Base-by-base conservation (phyloP, 2,888 invertebrate species). In the Lacanobia wlatinum region DNA sequence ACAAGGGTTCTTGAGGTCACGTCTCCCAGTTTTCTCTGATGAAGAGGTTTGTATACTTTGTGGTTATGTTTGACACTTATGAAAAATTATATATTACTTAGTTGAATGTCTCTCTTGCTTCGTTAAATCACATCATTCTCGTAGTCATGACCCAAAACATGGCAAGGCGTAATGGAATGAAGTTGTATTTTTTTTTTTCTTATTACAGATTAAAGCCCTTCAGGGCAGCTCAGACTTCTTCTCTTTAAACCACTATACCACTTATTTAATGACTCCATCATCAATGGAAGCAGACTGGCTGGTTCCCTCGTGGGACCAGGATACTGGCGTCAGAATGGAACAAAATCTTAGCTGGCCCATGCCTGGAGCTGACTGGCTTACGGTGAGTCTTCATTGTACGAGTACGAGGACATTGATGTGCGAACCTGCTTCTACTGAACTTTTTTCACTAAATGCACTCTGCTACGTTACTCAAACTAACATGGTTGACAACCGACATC, bases 231-330 rank as follows among this genome's bases (percentile, higher is more conserved):
- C 96, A 2, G 97, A 97, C 84, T 97, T 97, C 88, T 95, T 97
- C 61, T 97, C 97, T 0, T 85, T 97, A 28, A 97, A 97, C 84
- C 96, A 97, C 83, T 97, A 97, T 86, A 96, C 97, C 0, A 92
- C 95, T 0, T 92, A 85, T 69, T 64, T 94, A 38, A 93, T 93
- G 87, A 95, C 95, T 0, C 93, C 94, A 18, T 93, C 93, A 1
- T 67, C 82, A 8, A 89, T 89, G 87, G 93, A 94, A 40, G 76
- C 87, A 1, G 81, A 56, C 0, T 94, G 93, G 94, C 68, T 61
- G 12, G 84, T 93, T 1, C 95, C 93, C 1, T 96, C 93, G 0
- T 85, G 91, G 87, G 94, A 94, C 16, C 94, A 94, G 14, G 96
- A 96, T 58, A 89, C 91, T 0, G 94, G 92, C 0, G 94, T 94